Conservation (phyloP, 2,113 vertebrate genomes). For the Excalfactoria chinensis region DNA sequence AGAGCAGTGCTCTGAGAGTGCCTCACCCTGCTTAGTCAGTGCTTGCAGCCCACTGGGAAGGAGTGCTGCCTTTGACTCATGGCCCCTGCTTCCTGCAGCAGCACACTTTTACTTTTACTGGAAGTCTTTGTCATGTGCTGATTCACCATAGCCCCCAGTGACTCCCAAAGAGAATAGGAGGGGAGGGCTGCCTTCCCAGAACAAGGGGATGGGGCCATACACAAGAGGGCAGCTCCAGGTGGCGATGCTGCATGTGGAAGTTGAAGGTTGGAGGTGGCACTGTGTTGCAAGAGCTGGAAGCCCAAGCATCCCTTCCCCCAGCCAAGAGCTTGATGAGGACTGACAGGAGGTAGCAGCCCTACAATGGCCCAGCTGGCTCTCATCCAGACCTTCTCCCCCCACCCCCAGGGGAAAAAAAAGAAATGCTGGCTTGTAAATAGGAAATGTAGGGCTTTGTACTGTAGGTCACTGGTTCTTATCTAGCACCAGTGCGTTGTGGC, state of each 20-base stretch:
- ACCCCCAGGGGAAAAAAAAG: not conserved
- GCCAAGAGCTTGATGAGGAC: not conserved
- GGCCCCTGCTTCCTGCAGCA: not conserved
- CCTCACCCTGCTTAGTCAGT: conserved; percentile 17
- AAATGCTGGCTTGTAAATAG: not conserved
- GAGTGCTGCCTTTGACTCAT: conserved; percentile 3
- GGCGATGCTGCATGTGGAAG: not conserved
- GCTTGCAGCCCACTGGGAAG: not conserved
- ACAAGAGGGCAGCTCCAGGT: conserved; percentile 23
- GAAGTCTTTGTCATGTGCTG: not conserved
- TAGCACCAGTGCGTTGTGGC: not conserved
- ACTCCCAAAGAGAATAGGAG: not conserved
- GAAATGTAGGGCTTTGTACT: not conserved
- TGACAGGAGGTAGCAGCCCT: not conserved
- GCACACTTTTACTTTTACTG: not conserved
- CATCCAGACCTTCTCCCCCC: not conserved
- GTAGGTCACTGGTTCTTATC: conserved; percentile 39
- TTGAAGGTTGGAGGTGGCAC: conserved; percentile 7
- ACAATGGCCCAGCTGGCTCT: not conserved
- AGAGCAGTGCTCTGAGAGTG: conserved; percentile 23
- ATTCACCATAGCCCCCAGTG: not conserved
- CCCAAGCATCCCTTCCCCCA: not conserved
- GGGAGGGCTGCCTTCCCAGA: not conserved
- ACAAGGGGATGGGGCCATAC: not conserved
- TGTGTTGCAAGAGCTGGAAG: not conserved